Evolutionary conservation across 2,113 vertebrate genomes (phyloP), one percentile per base, ranked within the genome.

Genomic region (Halcyon senegalensis): DNA sequence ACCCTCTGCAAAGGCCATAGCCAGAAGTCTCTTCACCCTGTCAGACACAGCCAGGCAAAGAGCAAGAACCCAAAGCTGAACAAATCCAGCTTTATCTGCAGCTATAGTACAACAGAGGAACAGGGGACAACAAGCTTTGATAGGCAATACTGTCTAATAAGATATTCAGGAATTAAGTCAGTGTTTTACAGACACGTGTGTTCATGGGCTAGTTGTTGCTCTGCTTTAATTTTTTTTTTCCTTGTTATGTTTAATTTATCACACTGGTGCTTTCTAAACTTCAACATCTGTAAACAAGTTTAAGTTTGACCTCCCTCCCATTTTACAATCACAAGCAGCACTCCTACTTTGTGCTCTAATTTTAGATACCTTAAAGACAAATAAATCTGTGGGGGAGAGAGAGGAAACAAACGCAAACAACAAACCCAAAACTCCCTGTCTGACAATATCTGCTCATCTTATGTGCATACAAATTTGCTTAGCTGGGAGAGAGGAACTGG

Each of bases 191-290:
- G 97, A 96, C 97, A 98, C 18, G 94, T 93, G 84, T 97, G 96
- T 94, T 97, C 94, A 93, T 86, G 94, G 94, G 96, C 94, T 97
- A 97, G 96, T 83, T 97, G 97, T 94, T 97, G 95, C 91, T 95
- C 87, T 68, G 96, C 95, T 97, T 97, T 95, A 90, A 63, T 90
- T 97, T 94, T 97, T 95, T 95, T 96, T 94, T 90, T 44, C 63
- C 95, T 69, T 96, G 95, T 95, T 97, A 98, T 98, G 97, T 98
- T 98, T 98, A 98, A 98, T 98, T 98, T 98, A 98, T 98, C 93
- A 97, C 95, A 94, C 95, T 95, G 82, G 94, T 74, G 94, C 96
- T 97, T 97, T 96, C 97, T 97, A 97, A 98, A 97, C 90, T 89
- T 87, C 96, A 97, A 97, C 95, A 98, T 98, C 97, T 98, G 97